These are phyloP conservation scores for Carpatolechia fugitivella DNA, from an alignment of 2,888 invertebrate species.

Conservation along the genomic window DNA sequence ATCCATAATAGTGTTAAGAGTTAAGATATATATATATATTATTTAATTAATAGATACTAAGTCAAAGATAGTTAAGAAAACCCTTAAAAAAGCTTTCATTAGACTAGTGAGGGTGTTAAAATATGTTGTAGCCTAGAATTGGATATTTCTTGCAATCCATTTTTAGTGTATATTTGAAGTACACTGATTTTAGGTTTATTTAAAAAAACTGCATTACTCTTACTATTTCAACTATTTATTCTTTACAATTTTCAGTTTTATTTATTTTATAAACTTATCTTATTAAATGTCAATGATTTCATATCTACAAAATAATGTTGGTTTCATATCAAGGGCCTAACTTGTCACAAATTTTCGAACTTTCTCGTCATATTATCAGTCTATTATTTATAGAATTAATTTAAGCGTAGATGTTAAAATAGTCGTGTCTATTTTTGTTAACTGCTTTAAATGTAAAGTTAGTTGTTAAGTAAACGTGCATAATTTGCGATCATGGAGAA, in stretches of 20 bases:
- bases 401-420: slow-evolving; percentile 22
- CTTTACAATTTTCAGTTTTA: no score
- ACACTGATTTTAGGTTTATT: background rate
- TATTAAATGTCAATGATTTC: slow-evolving; percentile 26
- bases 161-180: background rate
- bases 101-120: background rate
- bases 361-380: slow-evolving; percentile 9
- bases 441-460: slow-evolving; percentile 25
- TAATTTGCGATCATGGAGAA: background rate
- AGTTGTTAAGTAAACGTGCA: background rate
- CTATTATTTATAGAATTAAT: no score
- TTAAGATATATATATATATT: slow-evolving; percentile 13
- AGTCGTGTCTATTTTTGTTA: slow-evolving; percentile 28
- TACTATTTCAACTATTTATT: background rate
- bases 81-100: slow-evolving; percentile 10
- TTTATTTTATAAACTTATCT: no score
- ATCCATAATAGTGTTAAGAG: slow-evolving; percentile 41
- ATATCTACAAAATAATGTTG: slow-evolving; percentile 28
- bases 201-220: no score
- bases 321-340: slow-evolving; percentile 48
- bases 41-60: no score
- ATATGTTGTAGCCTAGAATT: background rate
- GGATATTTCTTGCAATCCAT: background rate
- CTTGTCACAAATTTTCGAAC: background rate
- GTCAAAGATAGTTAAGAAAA: background rate